Conservation (phyloP, 2,113 vertebrate species). For the Ptyas mucosa region DNA sequence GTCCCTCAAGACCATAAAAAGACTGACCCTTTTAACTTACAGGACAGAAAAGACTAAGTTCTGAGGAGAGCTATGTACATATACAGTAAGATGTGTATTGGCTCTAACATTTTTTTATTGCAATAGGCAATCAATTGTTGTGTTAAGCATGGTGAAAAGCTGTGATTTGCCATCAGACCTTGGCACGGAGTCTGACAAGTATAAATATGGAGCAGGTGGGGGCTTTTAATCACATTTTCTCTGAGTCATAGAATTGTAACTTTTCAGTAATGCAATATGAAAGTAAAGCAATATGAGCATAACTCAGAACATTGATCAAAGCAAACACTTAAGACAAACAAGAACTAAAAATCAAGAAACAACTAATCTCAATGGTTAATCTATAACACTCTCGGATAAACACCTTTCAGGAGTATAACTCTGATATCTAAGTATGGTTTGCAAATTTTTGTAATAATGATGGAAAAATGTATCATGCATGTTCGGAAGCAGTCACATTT, state of each 20-base stretch:
- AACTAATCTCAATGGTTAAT: conserved; percentile 10
- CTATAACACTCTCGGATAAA: neutral
- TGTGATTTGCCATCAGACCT: neutral
- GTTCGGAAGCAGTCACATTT: neutral
- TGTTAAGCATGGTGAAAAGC: neutral
- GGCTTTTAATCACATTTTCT: neutral
- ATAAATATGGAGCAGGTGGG: neutral
- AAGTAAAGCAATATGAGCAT: neutral
- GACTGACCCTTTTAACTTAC: neutral
- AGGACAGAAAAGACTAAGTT: neutral
- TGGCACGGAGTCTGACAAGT: neutral
- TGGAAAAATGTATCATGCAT: neutral
- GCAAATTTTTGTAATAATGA: neutral
- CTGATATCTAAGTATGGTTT: neutral
- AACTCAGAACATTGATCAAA: neutral
- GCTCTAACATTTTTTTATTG: neutral
- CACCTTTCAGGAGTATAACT: neutral
- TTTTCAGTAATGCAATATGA: neutral
- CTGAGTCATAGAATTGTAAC: neutral
- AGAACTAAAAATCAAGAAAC: neutral
- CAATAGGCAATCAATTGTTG: neutral
- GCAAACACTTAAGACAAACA: neutral
- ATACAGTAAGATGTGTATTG: neutral
- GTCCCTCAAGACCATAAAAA: neutral
- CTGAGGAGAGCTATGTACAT: neutral